These are phyloP conservation scores for Ganaspis brasiliensis DNA, from an alignment of 2,888 invertebrate genomes.

Conservation along the genomic window DNA sequence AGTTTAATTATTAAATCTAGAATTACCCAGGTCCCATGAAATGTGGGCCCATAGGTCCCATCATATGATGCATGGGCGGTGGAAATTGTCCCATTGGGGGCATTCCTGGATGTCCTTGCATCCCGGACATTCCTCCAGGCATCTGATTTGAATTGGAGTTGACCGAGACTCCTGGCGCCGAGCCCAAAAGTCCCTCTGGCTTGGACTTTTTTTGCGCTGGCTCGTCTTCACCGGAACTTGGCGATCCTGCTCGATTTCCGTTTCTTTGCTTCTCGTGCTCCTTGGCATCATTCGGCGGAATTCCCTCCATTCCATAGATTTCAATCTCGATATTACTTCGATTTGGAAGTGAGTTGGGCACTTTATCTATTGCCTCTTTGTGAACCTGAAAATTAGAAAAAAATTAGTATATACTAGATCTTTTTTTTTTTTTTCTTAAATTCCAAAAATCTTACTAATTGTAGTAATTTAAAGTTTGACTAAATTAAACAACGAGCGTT, in stretches of 20 bases:
- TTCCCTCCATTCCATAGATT: slow-evolving; percentile 99
- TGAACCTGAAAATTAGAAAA: slow-evolving; percentile 87
- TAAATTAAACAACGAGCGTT: too few species aligned
- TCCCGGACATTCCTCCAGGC: slow-evolving; percentile 84
- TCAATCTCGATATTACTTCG: slow-evolving; percentile 99
- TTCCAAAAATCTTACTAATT: too few species aligned
- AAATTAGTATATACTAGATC: not conserved
- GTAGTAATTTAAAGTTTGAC: too few species aligned
- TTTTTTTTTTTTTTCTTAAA: too few species aligned
- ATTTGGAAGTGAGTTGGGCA: slow-evolving; percentile 98
- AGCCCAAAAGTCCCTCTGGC: slow-evolving; percentile 86
- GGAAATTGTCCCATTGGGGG: slow-evolving; percentile 84
- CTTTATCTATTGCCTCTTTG: slow-evolving; percentile 99
- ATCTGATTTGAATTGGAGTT: slow-evolving; percentile 85
- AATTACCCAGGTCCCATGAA: slow-evolving; percentile 87
- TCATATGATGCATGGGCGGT: slow-evolving; percentile 83
- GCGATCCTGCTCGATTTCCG: slow-evolving; percentile 86
- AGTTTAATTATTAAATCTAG: slow-evolving; percentile 37
- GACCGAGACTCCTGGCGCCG: slow-evolving; percentile 83
- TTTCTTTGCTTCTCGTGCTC: slow-evolving; percentile 95
- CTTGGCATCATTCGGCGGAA: slow-evolving; percentile 96
- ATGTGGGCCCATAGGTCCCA: slow-evolving; percentile 86
- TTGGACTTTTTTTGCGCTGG: slow-evolving; percentile 89
- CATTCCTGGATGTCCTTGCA: slow-evolving; percentile 82
- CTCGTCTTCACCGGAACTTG: slow-evolving; percentile 93